These are phyloP conservation scores for Sialis lutaria DNA, from an alignment of 2,888 invertebrate species.

Conservation along the genomic window DNA sequence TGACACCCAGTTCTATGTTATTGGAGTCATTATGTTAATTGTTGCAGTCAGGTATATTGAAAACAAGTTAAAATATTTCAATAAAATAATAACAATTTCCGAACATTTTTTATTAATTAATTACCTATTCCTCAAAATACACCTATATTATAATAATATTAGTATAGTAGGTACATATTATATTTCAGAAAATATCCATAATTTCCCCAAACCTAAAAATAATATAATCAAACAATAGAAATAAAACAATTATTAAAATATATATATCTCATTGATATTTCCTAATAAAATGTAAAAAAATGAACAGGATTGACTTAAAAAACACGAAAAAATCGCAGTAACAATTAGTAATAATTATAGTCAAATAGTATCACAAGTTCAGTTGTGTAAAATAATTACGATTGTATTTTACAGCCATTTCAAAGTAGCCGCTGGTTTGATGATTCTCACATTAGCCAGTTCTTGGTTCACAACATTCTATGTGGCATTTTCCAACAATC, in stretches of 20 bases:
- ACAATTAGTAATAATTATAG: not conserved
- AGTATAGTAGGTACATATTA: too few species aligned
- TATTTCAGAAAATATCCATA: too few species aligned
- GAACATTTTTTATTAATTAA: too few species aligned
- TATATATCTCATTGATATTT: not conserved
- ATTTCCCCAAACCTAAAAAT: too few species aligned
- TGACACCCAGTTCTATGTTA: slow-evolving; percentile 73
- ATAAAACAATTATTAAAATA: too few species aligned
- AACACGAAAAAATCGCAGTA: not conserved
- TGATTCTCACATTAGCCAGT: slow-evolving; percentile 48
- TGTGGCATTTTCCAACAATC: slow-evolving; percentile 61
- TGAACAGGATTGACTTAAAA: too few species aligned
- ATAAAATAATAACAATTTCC: not conserved
- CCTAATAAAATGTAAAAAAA: not conserved
- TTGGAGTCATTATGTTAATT: slow-evolving; percentile 66
- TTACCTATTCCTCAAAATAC: too few species aligned
- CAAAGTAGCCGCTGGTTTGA: slow-evolving; percentile 49
- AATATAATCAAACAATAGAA: too few species aligned
- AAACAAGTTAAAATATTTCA: not conserved
- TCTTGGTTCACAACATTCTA: slow-evolving; percentile 67
- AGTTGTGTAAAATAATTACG: too few species aligned
- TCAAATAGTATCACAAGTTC: too few species aligned
- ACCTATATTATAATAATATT: too few species aligned
- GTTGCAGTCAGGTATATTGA: slow-evolving; percentile 41
- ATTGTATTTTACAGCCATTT: slow-evolving; percentile 41